These are phyloP conservation scores for Sicus ferrugineus DNA, from an alignment of 2,888 invertebrate genomes.

Conservation along the genomic window DNA sequence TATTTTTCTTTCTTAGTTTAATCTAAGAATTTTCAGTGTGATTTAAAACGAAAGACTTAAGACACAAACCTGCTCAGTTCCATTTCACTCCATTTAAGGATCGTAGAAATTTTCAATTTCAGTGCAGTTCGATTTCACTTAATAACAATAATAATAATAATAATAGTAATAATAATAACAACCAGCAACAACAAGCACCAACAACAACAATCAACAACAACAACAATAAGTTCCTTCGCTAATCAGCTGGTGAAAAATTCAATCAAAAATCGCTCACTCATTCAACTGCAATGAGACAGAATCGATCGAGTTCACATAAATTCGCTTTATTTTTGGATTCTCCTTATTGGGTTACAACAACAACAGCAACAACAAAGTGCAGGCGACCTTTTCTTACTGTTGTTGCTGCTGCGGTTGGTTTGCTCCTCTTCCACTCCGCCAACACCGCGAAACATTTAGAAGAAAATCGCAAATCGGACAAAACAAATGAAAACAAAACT, in stretches of 20 bases:
- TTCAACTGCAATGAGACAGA: neutral
- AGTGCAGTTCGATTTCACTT: too few relatives aligned
- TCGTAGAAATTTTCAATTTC: too few relatives aligned
- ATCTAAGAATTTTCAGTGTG: too few relatives aligned
- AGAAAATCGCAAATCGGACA: neutral
- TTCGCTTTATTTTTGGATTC: neutral
- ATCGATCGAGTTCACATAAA: neutral
- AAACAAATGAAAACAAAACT: neutral
- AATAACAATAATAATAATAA: neutral
- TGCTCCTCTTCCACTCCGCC: neutral
- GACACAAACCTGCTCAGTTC: too few relatives aligned
- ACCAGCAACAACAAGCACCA: slow-evolving; percentile 1
- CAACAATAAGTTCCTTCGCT: too few relatives aligned
- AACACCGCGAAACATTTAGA: neutral
- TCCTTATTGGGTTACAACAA: neutral
- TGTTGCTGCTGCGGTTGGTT: neutral
- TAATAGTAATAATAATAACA: neutral
- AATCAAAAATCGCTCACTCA: neutral
- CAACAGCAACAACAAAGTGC: slow-evolving; percentile 2
- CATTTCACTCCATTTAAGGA: neutral
- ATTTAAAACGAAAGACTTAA: too few relatives aligned
- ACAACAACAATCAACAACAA: neutral
- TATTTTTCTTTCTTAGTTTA: too few relatives aligned
- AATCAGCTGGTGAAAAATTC: neutral
- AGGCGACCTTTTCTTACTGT: neutral